Percentiles rank a stretch among this genome's conserved stretches.
Conservation (phyloP, 1,140 invertebrate species). For the Atta texana region DNA sequence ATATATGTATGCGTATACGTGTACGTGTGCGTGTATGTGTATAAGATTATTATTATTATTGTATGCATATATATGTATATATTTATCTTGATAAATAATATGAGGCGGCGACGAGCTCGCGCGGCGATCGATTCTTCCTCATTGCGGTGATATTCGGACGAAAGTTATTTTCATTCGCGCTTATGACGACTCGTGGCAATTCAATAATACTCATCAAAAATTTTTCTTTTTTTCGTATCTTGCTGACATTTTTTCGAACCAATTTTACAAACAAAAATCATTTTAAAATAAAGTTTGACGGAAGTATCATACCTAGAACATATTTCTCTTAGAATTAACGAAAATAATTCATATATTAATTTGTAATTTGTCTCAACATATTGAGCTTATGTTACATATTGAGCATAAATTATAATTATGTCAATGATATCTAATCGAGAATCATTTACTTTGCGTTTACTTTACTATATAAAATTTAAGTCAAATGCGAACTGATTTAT, state of each 20-base stretch:
- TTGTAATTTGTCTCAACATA: background rate
- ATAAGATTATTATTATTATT: constrained; percentile 70
- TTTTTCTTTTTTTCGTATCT: background rate
- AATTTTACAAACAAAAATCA: background rate
- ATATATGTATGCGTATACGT: constrained; percentile 63
- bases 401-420: constrained; percentile 78
- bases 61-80: constrained; percentile 80
- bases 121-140: constrained; percentile 70
- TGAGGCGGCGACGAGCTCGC: constrained; percentile 77
- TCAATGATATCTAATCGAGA: constrained; percentile 74
- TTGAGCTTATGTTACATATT: background rate
- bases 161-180: constrained; percentile 23
- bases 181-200: background rate
- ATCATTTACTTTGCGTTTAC: constrained; percentile 64
- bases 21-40: constrained; percentile 72
- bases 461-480: constrained; percentile 19
- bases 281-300: background rate
- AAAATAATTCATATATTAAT: background rate
- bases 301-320: background rate
- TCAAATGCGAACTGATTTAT: constrained; percentile 5
- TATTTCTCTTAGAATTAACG: background rate
- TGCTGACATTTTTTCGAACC: background rate
- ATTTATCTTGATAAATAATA: constrained; percentile 86
- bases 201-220: constrained; percentile 2
- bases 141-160: constrained; percentile 24